Evolutionary conservation across 2,113 vertebrate genomes (phyloP).

Genomic region (Trachemys scripta): DNA sequence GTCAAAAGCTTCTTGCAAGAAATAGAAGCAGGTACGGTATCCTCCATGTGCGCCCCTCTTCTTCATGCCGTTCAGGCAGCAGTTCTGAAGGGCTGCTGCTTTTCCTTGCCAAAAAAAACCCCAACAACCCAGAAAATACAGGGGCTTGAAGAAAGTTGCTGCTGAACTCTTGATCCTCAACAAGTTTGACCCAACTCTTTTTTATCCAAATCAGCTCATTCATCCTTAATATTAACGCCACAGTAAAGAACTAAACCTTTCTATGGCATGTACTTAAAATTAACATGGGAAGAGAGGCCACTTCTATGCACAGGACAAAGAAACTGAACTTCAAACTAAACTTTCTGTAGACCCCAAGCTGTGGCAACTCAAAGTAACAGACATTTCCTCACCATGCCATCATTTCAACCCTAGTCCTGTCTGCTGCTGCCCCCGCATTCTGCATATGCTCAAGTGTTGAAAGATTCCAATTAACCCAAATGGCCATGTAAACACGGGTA

Average conservation of each 20-base stretch:
- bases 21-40: background rate
- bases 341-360: background rate
- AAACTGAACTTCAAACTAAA: background rate
- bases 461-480: slow-evolving; percentile 23
- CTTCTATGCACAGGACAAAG: background rate
- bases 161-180: background rate
- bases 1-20: background rate
- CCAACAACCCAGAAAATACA: fast-evolving
- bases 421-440: background rate
- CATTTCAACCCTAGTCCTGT: background rate
- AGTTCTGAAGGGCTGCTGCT: background rate
- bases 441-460: background rate
- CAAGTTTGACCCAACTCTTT: background rate
- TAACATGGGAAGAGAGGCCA: background rate
- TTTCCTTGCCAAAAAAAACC: background rate
- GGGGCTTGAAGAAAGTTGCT: background rate
- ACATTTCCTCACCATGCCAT: background rate
- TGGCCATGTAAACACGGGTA: background rate
- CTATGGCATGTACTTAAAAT: background rate
- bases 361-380: background rate
- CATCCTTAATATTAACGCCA: background rate
- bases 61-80: background rate
- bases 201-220: background rate
- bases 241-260: background rate
- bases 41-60: fast-evolving